phyloP scores from a whole-genome alignment of 2,797 vertebrate genomes.

The Callimico goeldii region DNA sequence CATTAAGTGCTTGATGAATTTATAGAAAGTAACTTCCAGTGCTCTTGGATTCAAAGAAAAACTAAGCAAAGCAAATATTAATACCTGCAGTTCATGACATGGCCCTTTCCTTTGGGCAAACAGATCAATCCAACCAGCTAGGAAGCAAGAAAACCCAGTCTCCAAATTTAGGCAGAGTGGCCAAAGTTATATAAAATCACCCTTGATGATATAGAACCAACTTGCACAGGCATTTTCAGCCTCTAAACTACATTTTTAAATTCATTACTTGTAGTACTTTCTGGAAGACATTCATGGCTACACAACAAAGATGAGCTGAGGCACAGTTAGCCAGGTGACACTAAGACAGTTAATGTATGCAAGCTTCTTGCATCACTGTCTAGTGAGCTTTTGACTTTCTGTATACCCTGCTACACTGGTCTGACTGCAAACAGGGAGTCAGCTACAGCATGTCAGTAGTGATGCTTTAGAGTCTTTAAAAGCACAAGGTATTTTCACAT shows the following conservation, averaged over 20 bases:
- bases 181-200: not conserved
- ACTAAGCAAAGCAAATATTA: not conserved
- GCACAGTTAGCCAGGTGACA: not conserved
- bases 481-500: not conserved
- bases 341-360: not conserved
- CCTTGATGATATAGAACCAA: not conserved
- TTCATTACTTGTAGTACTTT: not conserved
- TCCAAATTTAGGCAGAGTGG: not conserved
- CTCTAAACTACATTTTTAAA: not conserved
- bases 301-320: not conserved
- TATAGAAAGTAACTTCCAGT: not conserved
- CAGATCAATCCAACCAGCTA: not conserved
- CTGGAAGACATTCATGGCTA: not conserved
- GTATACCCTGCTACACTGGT: not conserved
- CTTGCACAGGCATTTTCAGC: not conserved
- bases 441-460: rapidly evolving
- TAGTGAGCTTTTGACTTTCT: not conserved
- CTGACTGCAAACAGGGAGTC: not conserved
- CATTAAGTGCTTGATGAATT: not conserved
- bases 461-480: not conserved
- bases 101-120: not conserved
- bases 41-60: not conserved
- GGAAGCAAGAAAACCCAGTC: not conserved
- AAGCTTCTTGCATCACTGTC: not conserved
- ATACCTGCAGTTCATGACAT: not conserved